A percentile compares a stretch with the other conserved stretches of the same genome.
phyloP scores from a whole-genome alignment of 2,797 vertebrate species.

The Vultur gryphus region DNA sequence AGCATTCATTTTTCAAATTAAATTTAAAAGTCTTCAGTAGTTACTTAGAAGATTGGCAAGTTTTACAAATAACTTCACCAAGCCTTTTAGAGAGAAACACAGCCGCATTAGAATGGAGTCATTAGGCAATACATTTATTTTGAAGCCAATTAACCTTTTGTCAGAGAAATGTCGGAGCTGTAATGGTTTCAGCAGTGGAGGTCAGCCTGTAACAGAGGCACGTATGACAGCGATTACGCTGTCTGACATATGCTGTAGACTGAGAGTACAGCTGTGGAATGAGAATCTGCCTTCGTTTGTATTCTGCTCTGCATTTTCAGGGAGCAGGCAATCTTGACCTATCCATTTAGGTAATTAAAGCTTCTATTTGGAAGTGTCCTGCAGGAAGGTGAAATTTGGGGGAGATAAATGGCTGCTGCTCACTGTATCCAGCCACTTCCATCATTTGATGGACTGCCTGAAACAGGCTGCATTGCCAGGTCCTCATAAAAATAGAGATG shows the following conservation, averaged over 20 bases:
- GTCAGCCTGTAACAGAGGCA: slow-evolving; percentile 76
- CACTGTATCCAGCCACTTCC: slow-evolving; percentile 65
- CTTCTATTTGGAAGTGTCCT: slow-evolving; percentile 81
- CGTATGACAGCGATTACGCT: slow-evolving; percentile 67
- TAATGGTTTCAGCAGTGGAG: slow-evolving; percentile 71
- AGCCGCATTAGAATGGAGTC: slow-evolving; percentile 74
- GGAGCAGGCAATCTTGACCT: slow-evolving; percentile 76
- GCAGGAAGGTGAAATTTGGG: slow-evolving; percentile 80
- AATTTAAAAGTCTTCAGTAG: slow-evolving; percentile 72
- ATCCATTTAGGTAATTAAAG: slow-evolving; percentile 84
- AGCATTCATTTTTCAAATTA: slow-evolving; percentile 75
- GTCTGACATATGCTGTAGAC: slow-evolving; percentile 66
- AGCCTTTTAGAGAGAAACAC: slow-evolving; percentile 74
- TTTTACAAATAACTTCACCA: slow-evolving; percentile 77
- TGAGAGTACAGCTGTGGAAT: slow-evolving; percentile 25
- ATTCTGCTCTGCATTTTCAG: slow-evolving; percentile 75
- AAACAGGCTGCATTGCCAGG: slow-evolving; percentile 71
- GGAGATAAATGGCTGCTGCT: slow-evolving; percentile 77
- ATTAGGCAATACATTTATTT: slow-evolving; percentile 84
- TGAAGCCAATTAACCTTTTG: slow-evolving; percentile 86
- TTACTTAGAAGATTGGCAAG: slow-evolving; percentile 76
- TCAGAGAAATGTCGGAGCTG: slow-evolving; percentile 71
- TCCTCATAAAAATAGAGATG: slow-evolving; percentile 79
- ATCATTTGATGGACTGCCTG: slow-evolving; percentile 76
- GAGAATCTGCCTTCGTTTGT: slow-evolving; percentile 69